Evolutionary conservation across 2,888 invertebrate species (phyloP).

Genomic region (Aphodius sticticus): DNA sequence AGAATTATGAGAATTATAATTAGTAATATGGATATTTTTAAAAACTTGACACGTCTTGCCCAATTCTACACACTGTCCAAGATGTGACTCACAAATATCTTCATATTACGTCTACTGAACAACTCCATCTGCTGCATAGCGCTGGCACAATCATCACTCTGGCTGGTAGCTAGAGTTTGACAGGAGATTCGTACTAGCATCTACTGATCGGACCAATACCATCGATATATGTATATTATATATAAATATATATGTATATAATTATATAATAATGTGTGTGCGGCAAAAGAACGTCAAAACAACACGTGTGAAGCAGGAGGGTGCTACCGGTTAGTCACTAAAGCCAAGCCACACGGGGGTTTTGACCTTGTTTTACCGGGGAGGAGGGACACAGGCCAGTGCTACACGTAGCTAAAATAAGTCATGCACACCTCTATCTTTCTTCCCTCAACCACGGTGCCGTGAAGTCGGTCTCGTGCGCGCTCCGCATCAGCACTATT

Average conservation of each 20-base stretch:
- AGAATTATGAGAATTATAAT: no score
- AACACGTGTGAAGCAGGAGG: slow-evolving; percentile 61
- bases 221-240: slow-evolving; percentile 27
- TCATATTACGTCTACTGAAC: background rate
- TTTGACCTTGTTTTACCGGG: slow-evolving; percentile 63
- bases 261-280: slow-evolving; percentile 47
- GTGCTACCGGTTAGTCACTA: slow-evolving; percentile 62
- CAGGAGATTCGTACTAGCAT: background rate
- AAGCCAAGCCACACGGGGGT: slow-evolving; percentile 62
- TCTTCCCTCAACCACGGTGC: slow-evolving; percentile 99
- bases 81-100: no score
- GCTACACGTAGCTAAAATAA: slow-evolving; percentile 72
- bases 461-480: slow-evolving; percentile 99
- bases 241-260: slow-evolving; percentile 31
- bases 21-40: no score
- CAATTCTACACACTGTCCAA: no score
- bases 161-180: background rate
- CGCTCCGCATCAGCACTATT: slow-evolving; percentile 99
- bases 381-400: slow-evolving; percentile 61
- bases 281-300: slow-evolving; percentile 63
- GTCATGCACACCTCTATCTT: slow-evolving; percentile 99
- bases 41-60: no score
- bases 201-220: slow-evolving; percentile 8
- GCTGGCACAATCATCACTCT: background rate
- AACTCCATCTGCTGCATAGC: background rate